Conservation (phyloP, 2,888 invertebrate genomes). For the Psylliodes chrysocephalus region DNA sequence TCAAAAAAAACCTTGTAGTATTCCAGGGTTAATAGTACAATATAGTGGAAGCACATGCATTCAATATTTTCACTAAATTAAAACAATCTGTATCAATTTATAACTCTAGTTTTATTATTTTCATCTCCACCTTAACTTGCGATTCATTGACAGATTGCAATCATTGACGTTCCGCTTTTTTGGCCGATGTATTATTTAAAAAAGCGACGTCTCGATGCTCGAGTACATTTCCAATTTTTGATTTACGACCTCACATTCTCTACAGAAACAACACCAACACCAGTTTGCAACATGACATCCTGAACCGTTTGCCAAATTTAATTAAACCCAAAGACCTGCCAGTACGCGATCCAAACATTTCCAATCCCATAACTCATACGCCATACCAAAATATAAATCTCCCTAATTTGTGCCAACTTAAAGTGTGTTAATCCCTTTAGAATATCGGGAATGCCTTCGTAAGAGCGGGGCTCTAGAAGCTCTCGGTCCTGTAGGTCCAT, state of each 20-base stretch:
- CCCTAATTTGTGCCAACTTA: neutral
- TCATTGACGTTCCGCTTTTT: no score
- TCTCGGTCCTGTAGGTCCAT: neutral
- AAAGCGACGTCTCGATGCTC: no score
- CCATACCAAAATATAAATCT: neutral
- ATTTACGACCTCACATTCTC: neutral
- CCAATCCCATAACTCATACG: slow-evolving; percentile 1
- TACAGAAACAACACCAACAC: neutral
- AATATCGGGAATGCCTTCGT: neutral
- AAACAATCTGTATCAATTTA: no score
- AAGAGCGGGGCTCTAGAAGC: neutral
- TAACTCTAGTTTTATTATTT: no score
- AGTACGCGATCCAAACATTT: neutral
- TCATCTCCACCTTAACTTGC: no score
- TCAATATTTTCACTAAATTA: no score
- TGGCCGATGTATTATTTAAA: no score
- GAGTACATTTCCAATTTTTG: neutral
- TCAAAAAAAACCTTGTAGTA: no score
- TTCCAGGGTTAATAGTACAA: no score
- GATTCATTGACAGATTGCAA: no score
- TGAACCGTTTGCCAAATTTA: neutral
- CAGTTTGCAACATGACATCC: slow-evolving; percentile 4
- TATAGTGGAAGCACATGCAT: no score
- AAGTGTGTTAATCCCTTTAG: slow-evolving; percentile 7
- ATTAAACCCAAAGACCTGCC: neutral